Evolutionary conservation across 2,113 vertebrate species (phyloP), one percentile per base, ranked within the genome.

Genomic region (Tetrax tetrax): DNA sequence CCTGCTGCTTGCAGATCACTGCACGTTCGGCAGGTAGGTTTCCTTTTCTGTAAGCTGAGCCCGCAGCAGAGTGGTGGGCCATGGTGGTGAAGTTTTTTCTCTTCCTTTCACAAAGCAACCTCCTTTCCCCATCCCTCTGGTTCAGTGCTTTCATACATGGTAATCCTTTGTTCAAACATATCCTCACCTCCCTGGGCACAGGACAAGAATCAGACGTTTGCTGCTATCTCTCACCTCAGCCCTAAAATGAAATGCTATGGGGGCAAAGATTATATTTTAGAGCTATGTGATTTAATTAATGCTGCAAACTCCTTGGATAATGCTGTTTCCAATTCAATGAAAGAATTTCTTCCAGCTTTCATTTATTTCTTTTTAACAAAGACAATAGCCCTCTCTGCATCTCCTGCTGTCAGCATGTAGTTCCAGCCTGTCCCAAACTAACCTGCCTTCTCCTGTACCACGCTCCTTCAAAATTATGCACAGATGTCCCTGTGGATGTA

Each of bases 361-460:
- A 61, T 76, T 90, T 82, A 65, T 75, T 96, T 95, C 66, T 83
- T 94, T 93, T 89, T 80, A 80, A 90, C 64, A 54, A 84, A 88
- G 57, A 72, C 87, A 97, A 89, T 92, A 33, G 29, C 25, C 15
- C 19, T 63, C 11, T 87, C 78, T 54, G 47, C 86, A 79, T 77
- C 37, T 95, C 83, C 72, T 87, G 63, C 85, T 95, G 89, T 72
- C 64, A 90, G 63, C 22, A 11, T 79, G 48, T 28, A 83, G 50
- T 88, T 89, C 82, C 87, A 95, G 81, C 68, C 83, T 96, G 59
- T 91, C 91, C 89, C 91, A 94, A 79, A 23, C 76, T 86, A 91
- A 92, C 61, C 80, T 95, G 77, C 31, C 80, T 94, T 68, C 59
- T 94, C 35, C 14, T 61, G 71, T 64, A 70, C 37, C 35, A 48